These are phyloP conservation scores for Temnothorax unifasciatus DNA, from an alignment of 2,888 invertebrate species.

Conservation along the genomic window DNA sequence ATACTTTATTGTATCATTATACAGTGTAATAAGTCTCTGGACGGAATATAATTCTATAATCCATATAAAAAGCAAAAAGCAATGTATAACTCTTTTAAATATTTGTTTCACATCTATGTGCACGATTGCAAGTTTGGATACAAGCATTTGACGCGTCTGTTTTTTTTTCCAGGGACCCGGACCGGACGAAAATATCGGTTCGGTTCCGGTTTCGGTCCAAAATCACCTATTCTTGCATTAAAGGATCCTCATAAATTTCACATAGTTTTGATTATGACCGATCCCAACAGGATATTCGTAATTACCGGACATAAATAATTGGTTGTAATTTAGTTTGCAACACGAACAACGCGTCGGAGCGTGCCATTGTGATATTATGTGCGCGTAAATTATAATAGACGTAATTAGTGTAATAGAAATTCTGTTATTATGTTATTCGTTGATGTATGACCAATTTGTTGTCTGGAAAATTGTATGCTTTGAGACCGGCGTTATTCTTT, in stretches of 20 bases:
- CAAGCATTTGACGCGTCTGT: no score
- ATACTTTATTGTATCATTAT: no score
- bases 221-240: not conserved
- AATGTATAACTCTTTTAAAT: constrained; percentile 38
- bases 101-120: not conserved
- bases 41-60: no score
- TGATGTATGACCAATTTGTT: constrained; percentile 22
- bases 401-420: constrained; percentile 49
- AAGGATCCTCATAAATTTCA: constrained; percentile 12
- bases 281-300: constrained; percentile 29
- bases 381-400: constrained; percentile 43
- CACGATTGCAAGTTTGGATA: no score
- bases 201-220: not conserved
- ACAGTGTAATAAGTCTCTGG: no score
- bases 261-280: constrained; percentile 14
- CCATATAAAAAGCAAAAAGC: no score
- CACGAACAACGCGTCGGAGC: constrained; percentile 23
- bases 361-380: constrained; percentile 36
- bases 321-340: constrained; percentile 48
- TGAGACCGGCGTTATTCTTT: no score
- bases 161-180: no score
- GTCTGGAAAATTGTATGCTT: not conserved
- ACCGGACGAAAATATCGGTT: no score
- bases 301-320: constrained; percentile 46
- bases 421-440: constrained; percentile 31